phyloP scores from a whole-genome alignment of 2,797 vertebrate species.

The Brachyrhaphis roseni region DNA sequence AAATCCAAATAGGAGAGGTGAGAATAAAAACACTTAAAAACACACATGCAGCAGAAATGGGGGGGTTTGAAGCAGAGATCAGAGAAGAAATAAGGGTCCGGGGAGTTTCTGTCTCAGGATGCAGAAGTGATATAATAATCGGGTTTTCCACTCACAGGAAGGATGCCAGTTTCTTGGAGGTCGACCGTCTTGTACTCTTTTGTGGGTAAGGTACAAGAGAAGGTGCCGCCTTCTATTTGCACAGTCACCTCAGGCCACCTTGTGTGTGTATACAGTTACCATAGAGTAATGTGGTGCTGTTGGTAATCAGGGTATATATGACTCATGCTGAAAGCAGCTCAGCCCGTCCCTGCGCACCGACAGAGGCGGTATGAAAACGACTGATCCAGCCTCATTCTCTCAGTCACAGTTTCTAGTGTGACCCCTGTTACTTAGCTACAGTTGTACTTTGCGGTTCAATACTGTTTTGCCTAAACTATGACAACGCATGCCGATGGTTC shows the following conservation, averaged over 20 bases:
- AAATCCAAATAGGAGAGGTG: slow-evolving; percentile 19
- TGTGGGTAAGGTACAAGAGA: slow-evolving; percentile 22
- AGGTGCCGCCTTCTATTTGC: slow-evolving; percentile 20
- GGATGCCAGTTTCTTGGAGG: neutral
- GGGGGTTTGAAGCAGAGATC: slow-evolving; percentile 44
- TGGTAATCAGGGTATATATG: slow-evolving; percentile 46
- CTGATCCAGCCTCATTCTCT: neutral
- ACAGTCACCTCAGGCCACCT: slow-evolving; percentile 37
- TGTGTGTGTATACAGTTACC: slow-evolving; percentile 42
- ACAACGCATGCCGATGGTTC: neutral
- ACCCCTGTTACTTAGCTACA: slow-evolving; percentile 16
- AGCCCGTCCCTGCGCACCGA: neutral
- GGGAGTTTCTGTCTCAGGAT: slow-evolving; percentile 26
- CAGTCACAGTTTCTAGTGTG: slow-evolving; percentile 8
- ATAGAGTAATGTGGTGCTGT: slow-evolving; percentile 32
- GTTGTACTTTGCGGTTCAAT: neutral
- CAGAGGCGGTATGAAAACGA: neutral
- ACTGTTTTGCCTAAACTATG: slow-evolving; percentile 1
- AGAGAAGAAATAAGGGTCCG: slow-evolving; percentile 14
- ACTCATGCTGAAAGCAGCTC: slow-evolving; percentile 52
- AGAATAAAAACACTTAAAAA: neutral
- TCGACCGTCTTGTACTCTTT: neutral
- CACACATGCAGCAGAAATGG: slow-evolving; percentile 2
- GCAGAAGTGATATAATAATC: slow-evolving; percentile 40
- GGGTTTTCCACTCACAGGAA: slow-evolving; percentile 3